Base-by-base conservation (phyloP, 2,888 invertebrate species). In the Platyscelio sp. region DNA sequence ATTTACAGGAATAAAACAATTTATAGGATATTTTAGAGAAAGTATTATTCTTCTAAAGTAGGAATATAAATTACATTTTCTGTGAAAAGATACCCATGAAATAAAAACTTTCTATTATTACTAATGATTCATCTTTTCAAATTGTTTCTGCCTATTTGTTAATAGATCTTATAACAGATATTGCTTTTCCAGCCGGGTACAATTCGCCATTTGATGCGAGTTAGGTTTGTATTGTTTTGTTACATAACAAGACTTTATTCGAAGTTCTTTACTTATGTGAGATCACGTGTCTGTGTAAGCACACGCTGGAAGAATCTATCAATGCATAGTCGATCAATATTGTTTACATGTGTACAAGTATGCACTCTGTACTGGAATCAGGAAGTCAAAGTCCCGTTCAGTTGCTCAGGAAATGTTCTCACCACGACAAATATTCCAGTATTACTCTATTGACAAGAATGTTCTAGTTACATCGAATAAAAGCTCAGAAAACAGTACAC, bases 321-420 rank as follows among this genome's bases (percentile, higher is more conserved):
- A 68, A 67, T 49, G 56, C 72, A 77, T 67, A 78, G 43, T 77
- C 67, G 72, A 54, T 74, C 67, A 74, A 77, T 83, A 83, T 83
- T 83, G 83, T 83, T 83, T 77, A 83, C 83, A 68, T 68, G 82
- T 75, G 75, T 67, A 60, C 26, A 75, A 49, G 65, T 63, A 63
- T 71, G 72, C 67, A 75, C 40, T 83, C 67, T 43, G 65, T 51
- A 51, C 65, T 76, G 65, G 71, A 82, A 82, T 82, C 82, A 76
- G 82, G 76, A 76, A 82, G 82, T 82, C 58, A 54, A 82, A 82
- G 82, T 71, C 82, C 76, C 71, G 76, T 82, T 82, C 58, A 46
- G 40, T 43, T 33, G 40, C 60, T 67, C 43, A 43, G 67, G 76
- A 77, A 82, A 72, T 72, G 65, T 82, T 82, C 65, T 56, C 76